phyloP scores from a whole-genome alignment of 2,888 invertebrate genomes.

The Molanna angustata region DNA sequence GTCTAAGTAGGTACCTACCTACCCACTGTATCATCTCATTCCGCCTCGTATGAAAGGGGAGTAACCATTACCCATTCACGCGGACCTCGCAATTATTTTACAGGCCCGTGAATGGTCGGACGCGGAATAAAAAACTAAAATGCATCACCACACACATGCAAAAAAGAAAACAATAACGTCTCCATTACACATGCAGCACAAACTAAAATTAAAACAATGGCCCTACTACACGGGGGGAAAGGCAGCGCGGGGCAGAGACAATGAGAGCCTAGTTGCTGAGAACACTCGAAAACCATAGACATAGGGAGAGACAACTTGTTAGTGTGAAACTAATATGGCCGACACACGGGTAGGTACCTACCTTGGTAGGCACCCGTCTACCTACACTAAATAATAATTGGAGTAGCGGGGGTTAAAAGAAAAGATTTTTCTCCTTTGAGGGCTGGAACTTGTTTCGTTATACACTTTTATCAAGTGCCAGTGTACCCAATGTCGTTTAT shows the following conservation, averaged over 20 bases:
- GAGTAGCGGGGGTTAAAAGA: too few relatives aligned
- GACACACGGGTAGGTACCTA: neutral
- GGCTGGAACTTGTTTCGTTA: too few relatives aligned
- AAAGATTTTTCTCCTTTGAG: too few relatives aligned
- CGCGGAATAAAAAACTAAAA: conserved; percentile 13
- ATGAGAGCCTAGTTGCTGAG: conserved; percentile 9
- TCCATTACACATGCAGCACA: conserved; percentile 8
- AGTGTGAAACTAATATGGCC: conserved; percentile 16
- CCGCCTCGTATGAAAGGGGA: neutral
- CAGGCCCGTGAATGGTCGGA: conserved; percentile 19
- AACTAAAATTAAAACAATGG: conserved; percentile 20
- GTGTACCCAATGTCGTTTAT: too few relatives aligned
- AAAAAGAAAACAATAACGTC: neutral
- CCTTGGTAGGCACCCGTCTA: too few relatives aligned
- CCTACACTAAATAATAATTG: too few relatives aligned
- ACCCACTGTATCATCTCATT: too few relatives aligned
- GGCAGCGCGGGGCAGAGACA: conserved; percentile 12
- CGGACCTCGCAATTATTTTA: conserved; percentile 12
- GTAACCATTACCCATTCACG: neutral
- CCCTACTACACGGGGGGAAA: conserved; percentile 15
- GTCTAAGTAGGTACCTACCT: too few relatives aligned
- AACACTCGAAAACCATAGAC: conserved; percentile 4
- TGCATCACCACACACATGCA: conserved; percentile 10
- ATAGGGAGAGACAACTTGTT: conserved; percentile 14
- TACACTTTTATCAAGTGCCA: too few relatives aligned